phyloP scores from a whole-genome alignment of 2,113 vertebrate genomes.

The Catharus fuscescens region DNA sequence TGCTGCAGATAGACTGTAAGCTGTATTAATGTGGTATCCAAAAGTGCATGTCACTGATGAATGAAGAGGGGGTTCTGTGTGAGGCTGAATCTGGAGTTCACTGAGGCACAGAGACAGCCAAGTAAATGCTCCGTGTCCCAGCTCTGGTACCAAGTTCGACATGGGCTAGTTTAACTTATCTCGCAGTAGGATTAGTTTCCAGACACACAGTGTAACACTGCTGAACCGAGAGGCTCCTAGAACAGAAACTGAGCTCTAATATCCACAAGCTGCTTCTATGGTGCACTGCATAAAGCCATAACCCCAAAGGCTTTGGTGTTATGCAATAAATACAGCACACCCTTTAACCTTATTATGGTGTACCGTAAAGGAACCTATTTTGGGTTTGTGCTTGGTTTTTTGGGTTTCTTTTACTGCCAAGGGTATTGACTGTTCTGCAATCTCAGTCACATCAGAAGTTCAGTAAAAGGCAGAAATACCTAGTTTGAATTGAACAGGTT shows the following conservation, averaged over 20 bases:
- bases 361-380: neutral
- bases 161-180: neutral
- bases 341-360: neutral
- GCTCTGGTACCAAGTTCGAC: neutral
- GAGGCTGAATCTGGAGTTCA: neutral
- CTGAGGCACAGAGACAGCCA: neutral
- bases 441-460: neutral
- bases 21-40: neutral
- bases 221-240: neutral
- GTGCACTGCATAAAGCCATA: neutral
- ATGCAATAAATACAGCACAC: fast-evolving
- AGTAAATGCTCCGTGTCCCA: neutral
- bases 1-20: neutral
- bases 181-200: neutral
- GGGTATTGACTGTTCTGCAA: neutral
- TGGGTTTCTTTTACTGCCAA: neutral
- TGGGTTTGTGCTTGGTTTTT: neutral
- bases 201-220: neutral
- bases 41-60: neutral
- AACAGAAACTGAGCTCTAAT: neutral
- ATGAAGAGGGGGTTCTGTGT: neutral
- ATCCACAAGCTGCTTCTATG: neutral
- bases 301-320: neutral
- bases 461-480: neutral
- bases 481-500: neutral